Percentiles rank a stretch among this genome's conserved stretches.
phyloP scores from a whole-genome alignment of 64 coral and sea anemone genomes.

The Dendronephthya gigantea region DNA sequence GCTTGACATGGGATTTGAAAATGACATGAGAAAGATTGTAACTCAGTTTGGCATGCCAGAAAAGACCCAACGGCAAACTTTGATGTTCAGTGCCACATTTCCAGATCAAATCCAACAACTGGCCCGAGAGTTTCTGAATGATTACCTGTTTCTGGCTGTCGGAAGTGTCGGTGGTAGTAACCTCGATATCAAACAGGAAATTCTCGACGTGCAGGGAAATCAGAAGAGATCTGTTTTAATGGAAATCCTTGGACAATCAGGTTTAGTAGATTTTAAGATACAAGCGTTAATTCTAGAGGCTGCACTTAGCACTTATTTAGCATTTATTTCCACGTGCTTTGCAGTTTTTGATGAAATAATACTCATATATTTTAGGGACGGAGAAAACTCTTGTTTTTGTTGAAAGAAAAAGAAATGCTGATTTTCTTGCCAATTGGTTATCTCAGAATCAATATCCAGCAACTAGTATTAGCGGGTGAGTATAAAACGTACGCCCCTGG shows the following conservation, averaged over 20 bases:
- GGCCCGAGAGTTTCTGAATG: conserved; percentile 67
- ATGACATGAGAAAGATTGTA: conserved; percentile 56
- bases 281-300: too few relatives aligned
- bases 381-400: conserved; percentile 92
- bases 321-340: background rate
- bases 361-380: conserved; percentile 28
- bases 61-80: conserved; percentile 63
- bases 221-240: conserved; percentile 69
- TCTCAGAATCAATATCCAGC: conserved; percentile 75
- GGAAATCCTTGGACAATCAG: conserved; percentile 66
- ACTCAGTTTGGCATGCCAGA: conserved; percentile 54
- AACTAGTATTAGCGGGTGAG: conserved; percentile 88
- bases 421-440: conserved; percentile 63
- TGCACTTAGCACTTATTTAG: too few relatives aligned
- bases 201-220: conserved; percentile 47
- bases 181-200: conserved; percentile 56
- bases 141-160: conserved; percentile 80
- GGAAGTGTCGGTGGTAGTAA: conserved; percentile 84
- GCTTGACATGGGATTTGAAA: conserved; percentile 90
- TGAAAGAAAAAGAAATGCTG: conserved; percentile 76
- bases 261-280: conserved; percentile 36
- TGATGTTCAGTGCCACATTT: conserved; percentile 97
- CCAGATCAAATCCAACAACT: conserved; percentile 77
- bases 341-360: background rate
- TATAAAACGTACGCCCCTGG: too few relatives aligned